Base-by-base conservation (phyloP, 2,797 vertebrate genomes). In the Rhinoraja longicauda region DNA sequence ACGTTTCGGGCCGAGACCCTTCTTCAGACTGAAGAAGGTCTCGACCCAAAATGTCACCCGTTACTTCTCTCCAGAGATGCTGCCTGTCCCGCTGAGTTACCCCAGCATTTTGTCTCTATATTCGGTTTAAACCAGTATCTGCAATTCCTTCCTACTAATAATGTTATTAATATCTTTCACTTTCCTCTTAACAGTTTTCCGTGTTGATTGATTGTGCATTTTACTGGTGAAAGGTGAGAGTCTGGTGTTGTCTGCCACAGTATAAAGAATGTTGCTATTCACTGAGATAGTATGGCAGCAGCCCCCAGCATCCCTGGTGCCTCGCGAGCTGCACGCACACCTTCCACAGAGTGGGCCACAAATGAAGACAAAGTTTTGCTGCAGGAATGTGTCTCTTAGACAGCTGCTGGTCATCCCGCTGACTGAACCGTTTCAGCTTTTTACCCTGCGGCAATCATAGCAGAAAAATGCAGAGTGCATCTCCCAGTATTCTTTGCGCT, bases 391-490 rank as follows among this genome's bases (percentile, higher is more conserved):
- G 21, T 67, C 64, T 91, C 64, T 67, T 84, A 67, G 62, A 24
- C 32, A 45, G 67, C 67, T 45, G 19, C 15, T 13, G 36, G 90
- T 72, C 67, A 17, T 70, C 36, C 10, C 2, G 17, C 90, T 73
- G 90, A 91, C 64, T 91, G 67, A 91, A 91, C 64, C 67, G 24
- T 88, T 59, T 67, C 84, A 88, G 62, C 62, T 67, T 62, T 53
- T 36, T 19, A 88, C n/a, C 36, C 19, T 13, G 21, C 67, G 15
- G 90, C 24, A 73, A 90, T 36, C 88, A 90, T 17, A 72, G 84
- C 32, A 26, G 29, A 53, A 91, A 29, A 78, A 78, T 32, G 64
- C 90, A 91, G 53, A 45, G 64, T 72, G 36, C 13, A 2, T 91
- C 64, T 70, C 64, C 90, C 90, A 91, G 67, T 12, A 53, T 91